Evolutionary conservation across 2,888 invertebrate species (phyloP), one percentile per base, ranked within the genome.

Genomic region (Ormyrus labotus): DNA sequence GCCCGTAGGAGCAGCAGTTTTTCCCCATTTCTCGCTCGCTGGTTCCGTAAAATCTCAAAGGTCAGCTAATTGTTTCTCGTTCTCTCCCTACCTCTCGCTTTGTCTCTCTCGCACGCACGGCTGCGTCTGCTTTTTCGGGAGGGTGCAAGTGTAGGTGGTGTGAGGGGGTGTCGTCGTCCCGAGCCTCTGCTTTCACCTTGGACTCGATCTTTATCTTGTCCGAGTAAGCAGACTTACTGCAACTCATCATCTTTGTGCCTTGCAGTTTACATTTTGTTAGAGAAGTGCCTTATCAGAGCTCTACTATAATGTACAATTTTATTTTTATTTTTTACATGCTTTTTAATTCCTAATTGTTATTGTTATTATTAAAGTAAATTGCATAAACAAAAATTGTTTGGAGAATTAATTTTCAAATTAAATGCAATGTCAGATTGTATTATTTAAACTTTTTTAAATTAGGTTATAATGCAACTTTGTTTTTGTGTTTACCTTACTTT

Each of bases 11-110:
- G 69, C 13, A 47, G 68, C 72, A 76, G 82, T 65, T 83, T 81
- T 77, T 64, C 84, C 48, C 78, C 81, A 77, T 85, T 85, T 83
- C 81, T 85, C 79, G 70, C 84, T 69, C 83, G 83, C 82, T 85
- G 85, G 84, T 84, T 83, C 74, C 80, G 82, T 80, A 84, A 85
- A 86, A 80, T 84, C 83, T 86, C 84, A 84, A 86, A 86, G 85
- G 86, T 86, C 75, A 81, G 81, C 78, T 34, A 34, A 34, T 34
- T 34, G 34, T 34, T 34, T 34, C 34, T 34, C 34, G 34, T 34
- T 34, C 34, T 34, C 34, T 34, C 34, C 34, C 34, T 34, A 34
- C 34, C 34, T 34, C 34, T 53, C 34, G 7, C 10, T 34, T 9
- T 53, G 7, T 3, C 19, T 51, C 8, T 34, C 50, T 13, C 0